Percentiles rank a stretch among this genome's conserved stretches.
Conservation (phyloP, 1,140 invertebrate species). For the Coboldia fuscipes region DNA sequence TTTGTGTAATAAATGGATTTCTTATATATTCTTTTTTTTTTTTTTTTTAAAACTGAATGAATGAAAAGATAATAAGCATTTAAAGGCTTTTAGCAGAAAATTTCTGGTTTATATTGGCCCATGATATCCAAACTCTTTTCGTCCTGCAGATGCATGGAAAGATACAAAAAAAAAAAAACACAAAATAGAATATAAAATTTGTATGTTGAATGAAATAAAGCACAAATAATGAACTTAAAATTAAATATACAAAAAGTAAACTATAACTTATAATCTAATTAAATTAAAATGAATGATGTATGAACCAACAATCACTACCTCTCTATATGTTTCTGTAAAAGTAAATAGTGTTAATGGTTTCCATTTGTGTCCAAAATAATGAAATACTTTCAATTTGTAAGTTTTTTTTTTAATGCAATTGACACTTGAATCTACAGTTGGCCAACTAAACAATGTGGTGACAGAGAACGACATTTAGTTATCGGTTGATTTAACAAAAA, state of each 20-base stretch:
- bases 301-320: background rate
- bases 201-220: background rate
- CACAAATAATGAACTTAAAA: background rate
- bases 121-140: conserved; percentile 65
- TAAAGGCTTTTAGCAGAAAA: conserved; percentile 48
- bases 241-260: background rate
- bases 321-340: too few species aligned
- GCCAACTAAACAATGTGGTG: too few species aligned
- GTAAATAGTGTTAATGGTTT: too few species aligned
- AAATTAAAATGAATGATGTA: background rate
- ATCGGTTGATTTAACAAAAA: too few species aligned
- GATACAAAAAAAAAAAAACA: conserved; percentile 32
- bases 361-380: too few species aligned
- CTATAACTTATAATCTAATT: background rate
- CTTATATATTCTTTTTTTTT: background rate
- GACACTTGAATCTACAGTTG: too few species aligned
- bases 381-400: too few species aligned
- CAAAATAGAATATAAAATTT: conserved; percentile 14
- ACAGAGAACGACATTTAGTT: too few species aligned
- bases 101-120: conserved; percentile 64
- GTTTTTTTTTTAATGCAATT: too few species aligned
- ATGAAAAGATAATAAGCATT: too few species aligned
- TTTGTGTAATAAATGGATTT: background rate
- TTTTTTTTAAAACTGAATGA: too few species aligned
- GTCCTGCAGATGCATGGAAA: too few species aligned